Conservation (phyloP, 2,888 invertebrate species). For the Dione vanillae region DNA sequence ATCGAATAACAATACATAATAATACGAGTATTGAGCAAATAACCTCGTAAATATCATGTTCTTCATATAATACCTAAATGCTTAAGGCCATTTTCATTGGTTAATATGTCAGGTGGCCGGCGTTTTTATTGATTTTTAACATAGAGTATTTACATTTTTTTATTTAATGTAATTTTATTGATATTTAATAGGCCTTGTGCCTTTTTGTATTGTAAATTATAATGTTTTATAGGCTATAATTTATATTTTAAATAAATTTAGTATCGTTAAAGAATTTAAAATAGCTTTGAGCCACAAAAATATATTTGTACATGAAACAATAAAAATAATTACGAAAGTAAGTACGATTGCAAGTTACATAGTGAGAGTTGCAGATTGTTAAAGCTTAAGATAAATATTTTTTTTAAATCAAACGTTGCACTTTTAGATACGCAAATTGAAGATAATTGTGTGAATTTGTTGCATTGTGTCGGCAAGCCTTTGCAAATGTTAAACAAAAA, state of each 20-base stretch:
- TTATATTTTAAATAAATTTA: conserved; percentile 3
- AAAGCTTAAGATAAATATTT: conserved; percentile 16
- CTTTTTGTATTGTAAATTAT: conserved; percentile 10
- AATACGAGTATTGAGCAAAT: conserved; percentile 1
- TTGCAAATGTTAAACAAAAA: conserved; percentile 58
- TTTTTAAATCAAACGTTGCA: conserved; percentile 27
- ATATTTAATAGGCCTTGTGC: conserved; percentile 13
- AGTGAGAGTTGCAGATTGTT: background rate
- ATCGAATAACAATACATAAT: conserved; percentile 11
- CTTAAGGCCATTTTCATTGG: conserved; percentile 41
- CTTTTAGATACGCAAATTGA: conserved; percentile 25
- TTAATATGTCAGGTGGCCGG: conserved; percentile 67
- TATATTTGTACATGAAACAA: background rate
- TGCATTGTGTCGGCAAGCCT: conserved; percentile 53
- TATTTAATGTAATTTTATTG: conserved; percentile 7
- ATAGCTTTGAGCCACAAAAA: background rate
- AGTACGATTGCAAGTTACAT: background rate
- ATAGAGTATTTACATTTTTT: conserved; percentile 50
- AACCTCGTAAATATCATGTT: conserved; percentile 14
- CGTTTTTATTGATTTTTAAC: conserved; percentile 53
- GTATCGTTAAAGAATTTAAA: background rate
- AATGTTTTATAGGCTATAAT: conserved; percentile 16
- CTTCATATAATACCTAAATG: conserved; percentile 11
- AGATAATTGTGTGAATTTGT: conserved; percentile 27
- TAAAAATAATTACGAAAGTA: background rate